Percentiles rank a stretch among this genome's conserved stretches.
These are phyloP conservation scores for Eospalax fontanierii DNA, from an alignment of 2,797 vertebrate species.

Conservation along the genomic window DNA sequence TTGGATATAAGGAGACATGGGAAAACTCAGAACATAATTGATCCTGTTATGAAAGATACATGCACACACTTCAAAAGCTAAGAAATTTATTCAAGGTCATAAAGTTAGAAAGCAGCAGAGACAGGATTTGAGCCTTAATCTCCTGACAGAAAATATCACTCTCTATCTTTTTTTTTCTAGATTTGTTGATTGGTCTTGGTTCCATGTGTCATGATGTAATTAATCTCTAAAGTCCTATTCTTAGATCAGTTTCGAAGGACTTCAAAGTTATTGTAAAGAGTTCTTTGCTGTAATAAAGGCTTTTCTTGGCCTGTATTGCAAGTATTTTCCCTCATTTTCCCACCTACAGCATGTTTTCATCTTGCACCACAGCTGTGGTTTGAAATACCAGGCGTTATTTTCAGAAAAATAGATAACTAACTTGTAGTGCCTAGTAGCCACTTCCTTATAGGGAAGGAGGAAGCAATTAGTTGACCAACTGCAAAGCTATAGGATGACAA, in stretches of 20 bases:
- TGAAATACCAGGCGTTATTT: slow-evolving; percentile 45
- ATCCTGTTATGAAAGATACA: background rate
- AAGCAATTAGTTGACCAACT: background rate
- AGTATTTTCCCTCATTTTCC: slow-evolving; percentile 63
- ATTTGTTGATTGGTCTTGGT: slow-evolving; percentile 51
- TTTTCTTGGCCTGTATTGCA: slow-evolving; percentile 10
- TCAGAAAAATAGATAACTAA: slow-evolving; percentile 44
- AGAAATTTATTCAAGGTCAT: background rate
- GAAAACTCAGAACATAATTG: background rate
- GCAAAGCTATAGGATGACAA: background rate
- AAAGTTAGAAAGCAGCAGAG: background rate
- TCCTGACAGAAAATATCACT: slow-evolving; percentile 37
- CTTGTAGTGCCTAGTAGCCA: background rate
- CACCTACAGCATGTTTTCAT: slow-evolving; percentile 7
- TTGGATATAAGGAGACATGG: background rate
- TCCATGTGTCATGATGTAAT: slow-evolving; percentile 55
- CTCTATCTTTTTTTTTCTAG: slow-evolving; percentile 51
- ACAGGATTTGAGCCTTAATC: slow-evolving; percentile 40
- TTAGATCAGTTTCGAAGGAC: slow-evolving; percentile 68
- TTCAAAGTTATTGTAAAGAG: slow-evolving; percentile 58
- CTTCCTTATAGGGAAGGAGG: background rate
- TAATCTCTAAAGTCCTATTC: slow-evolving; percentile 58
- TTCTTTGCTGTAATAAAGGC: slow-evolving; percentile 58
- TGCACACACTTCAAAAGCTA: background rate
- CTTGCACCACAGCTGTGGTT: background rate